Evolutionary conservation across 2,797 vertebrate genomes (phyloP), one percentile per base, ranked within the genome.

Genomic region (Carapus acus): DNA sequence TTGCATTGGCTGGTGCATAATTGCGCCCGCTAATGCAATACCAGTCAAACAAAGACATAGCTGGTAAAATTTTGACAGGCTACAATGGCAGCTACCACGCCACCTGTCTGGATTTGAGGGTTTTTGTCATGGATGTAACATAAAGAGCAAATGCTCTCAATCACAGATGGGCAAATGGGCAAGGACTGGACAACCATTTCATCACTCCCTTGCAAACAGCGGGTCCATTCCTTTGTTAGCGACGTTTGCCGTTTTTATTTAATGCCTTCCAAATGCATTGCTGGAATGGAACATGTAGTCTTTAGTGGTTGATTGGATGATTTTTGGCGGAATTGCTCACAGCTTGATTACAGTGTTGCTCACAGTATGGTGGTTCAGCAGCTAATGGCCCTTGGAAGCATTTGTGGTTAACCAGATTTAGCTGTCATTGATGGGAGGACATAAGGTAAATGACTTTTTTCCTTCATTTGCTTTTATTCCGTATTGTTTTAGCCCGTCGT

Each of bases 11-110:
- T 37, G 3, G 8, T 6, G 15, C 13, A 47, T 15, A 7, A 15
- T 15, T 36, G 8, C 34, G n/a, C 38, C 39, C 44, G 59, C 24
- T 27, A 9, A 27, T 27, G 24, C 3, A 11, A 44, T 43, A 42
- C 20, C 23, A 27, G 43, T 21, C 38, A 17, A 48, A 54, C 51
- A 42, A 43, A 61, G 50, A 57, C 24, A 12, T 41, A 46, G 58
- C 39, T 71, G 60, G 75, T 72, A 27, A 42, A 17, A 36, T 56
- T 52, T 39, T 27, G 5, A 65, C 58, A 58, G 23, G 49, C 44
- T 55, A 36, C 41, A 54, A 11, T 6, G 54, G 43, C 40, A 57
- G 34, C 44, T n/a, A 68, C 63, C 43, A 34, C 37, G 36, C 34
- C 66, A 60, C 29, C 53, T 59, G 29, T 54, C 54, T 58, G 3